Conservation (phyloP, 2,797 vertebrate genomes). For the Rhinella marina region DNA sequence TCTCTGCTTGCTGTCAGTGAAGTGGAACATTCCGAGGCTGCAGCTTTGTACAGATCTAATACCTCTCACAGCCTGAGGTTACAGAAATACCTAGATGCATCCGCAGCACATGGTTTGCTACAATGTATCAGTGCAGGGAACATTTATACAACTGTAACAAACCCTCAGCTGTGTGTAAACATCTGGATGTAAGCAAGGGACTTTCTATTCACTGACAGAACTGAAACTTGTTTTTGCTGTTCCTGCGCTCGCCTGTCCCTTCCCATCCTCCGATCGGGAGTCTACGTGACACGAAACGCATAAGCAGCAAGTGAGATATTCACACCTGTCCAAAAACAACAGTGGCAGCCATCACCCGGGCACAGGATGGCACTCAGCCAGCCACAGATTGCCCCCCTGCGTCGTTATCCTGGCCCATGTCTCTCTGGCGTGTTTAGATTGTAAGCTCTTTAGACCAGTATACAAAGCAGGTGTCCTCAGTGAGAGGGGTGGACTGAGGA, state of each 20-base stretch:
- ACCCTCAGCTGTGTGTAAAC: no score
- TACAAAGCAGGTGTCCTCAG: not conserved
- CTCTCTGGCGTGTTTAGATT: not conserved
- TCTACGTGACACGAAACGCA: slow-evolving; percentile 47
- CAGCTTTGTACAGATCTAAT: no score
- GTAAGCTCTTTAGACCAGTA: not conserved
- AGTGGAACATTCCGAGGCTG: not conserved
- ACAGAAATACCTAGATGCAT: no score
- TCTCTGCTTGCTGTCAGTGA: not conserved
- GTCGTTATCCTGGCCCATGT: not conserved
- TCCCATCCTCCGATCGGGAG: not conserved
- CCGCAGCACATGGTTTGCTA: no score
- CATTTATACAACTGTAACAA: no score
- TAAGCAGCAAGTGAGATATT: not conserved
- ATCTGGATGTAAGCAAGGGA: no score
- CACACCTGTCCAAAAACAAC: slow-evolving; percentile 42
- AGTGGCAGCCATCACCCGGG: slow-evolving; percentile 5
- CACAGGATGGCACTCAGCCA: slow-evolving; percentile 19
- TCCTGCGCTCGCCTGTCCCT: not conserved
- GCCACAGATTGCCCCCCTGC: not conserved
- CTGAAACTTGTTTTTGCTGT: no score
- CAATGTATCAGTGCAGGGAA: no score
- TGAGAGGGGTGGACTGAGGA: not conserved
- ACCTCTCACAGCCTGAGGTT: no score
- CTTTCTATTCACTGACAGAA: no score